Evolutionary conservation across 2,888 invertebrate species (phyloP), one percentile per base, ranked within the genome.

Genomic region (Xestia xanthographa): DNA sequence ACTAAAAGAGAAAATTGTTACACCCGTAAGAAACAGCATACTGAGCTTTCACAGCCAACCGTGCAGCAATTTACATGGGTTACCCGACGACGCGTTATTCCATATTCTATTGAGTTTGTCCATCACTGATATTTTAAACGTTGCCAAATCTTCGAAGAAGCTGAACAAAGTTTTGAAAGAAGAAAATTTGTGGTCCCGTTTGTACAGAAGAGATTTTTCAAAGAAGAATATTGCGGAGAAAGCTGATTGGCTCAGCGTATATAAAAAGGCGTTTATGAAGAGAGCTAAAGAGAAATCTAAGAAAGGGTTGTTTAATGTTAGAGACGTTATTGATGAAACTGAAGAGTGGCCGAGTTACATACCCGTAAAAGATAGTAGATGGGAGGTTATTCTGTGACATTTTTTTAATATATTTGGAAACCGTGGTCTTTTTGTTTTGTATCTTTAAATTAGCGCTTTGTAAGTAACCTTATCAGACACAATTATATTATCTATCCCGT

Each of bases 121-220:
- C 34, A 58, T 92, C 12, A 84, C 45, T 75, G 92, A 92, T 66
- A 80, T 92, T 70, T 83, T 93, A 63, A 91, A 82, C 75, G 66
- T 91, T 12, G 86, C 90, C 1, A 83, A 91, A 83, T 88, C 87
- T 62, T 92, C 91, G 84, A 90, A 88, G 79, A 90, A 88, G 75
- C 75, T 92, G 62, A 81, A 89, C 75, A 82, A 83, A 73, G 81
- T 90, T 75, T 82, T 90, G 60, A 88, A 89, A 69, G 84, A 89
- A 45, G 90, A 92, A 75, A 77, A 82, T n/a, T 82, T 92, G 41
- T 92, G 93, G 93, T 87, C 71, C 45, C 83, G 74, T 43, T 87
- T 93, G 75, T 91, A 81, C 62, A 88, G 80, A 69, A 88, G 92
- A 80, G 93, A 93, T 90, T 93, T 92, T 80, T 75, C 87, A 22